Evolutionary conservation across 92 coral and sea anemone species (phyloP).

Genomic region (Muricea muricata): DNA sequence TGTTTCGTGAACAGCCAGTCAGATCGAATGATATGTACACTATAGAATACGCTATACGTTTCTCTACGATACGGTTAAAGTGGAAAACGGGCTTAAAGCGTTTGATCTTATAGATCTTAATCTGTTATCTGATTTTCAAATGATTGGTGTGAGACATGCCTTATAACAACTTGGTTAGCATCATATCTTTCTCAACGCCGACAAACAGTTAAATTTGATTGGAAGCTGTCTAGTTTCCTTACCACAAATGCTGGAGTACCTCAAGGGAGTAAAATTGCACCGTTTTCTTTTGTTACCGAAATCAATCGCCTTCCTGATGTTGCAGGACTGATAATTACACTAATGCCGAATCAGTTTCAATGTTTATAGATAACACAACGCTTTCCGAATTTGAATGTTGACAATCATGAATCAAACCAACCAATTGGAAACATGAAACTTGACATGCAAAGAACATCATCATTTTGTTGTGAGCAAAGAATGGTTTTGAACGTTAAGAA

Average conservation of each 20-base stretch:
- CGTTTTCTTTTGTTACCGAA: too few species aligned
- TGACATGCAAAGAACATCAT: neutral
- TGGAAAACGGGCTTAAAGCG: too few species aligned
- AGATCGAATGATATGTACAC: too few species aligned
- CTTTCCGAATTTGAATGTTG: neutral
- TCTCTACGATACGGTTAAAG: too few species aligned
- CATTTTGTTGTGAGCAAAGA: neutral
- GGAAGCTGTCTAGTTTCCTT: neutral
- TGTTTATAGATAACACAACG: too few species aligned
- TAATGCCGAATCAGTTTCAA: too few species aligned
- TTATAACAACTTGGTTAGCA: neutral
- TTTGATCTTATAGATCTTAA: neutral
- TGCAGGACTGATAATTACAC: neutral
- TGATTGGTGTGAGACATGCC: constrained; percentile 68
- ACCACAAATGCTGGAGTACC: neutral
- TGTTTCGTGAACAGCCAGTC: too few species aligned
- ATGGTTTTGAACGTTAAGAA: neutral
- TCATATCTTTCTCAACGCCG: neutral
- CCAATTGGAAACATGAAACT: neutral
- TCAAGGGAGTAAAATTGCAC: neutral
- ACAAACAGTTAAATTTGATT: constrained; percentile 2
- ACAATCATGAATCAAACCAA: neutral
- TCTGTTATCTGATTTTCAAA: constrained; percentile 50
- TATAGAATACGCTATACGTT: too few species aligned
- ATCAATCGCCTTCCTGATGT: neutral